Evolutionary conservation across 2,113 vertebrate species (phyloP), one percentile per base, ranked within the genome.

Genomic region (Caretta caretta): DNA sequence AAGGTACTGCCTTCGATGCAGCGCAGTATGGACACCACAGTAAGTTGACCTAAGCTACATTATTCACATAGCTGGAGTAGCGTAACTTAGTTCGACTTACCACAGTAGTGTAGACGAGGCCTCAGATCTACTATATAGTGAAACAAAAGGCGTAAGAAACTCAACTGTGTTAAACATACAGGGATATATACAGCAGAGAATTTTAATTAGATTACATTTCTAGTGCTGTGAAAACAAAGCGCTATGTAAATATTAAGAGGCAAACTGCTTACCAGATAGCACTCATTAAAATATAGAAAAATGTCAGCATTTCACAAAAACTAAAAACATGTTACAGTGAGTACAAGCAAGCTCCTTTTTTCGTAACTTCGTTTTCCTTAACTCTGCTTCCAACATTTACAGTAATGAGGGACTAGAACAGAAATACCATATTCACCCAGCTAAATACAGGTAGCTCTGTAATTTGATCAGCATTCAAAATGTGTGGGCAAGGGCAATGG

Each of bases 401-500:
- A 49, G 27, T 50, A 65, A 19, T n/a, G 86, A 65, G 46, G 82
- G 83, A 46, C 80, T 82, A 42, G 80, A 84, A 48, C 5, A 89
- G 90, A 88, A 96, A 90, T 51, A 80, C 57, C 87, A 80, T 95
- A 89, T 92, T 94, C 89, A 92, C 46, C 51, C 90, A 92, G 90
- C 72, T 92, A 35, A 92, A 84, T 82, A 83, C 65, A 95, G 89
- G 80, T 19, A 76, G 84, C 80, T 53, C 88, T 88, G 97, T 90
- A 98, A 98, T 51, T 6, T 48, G 90, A 98, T 92, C 92, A 92
- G 89, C 90, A 89, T 83, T 78, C 96, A 96, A 91, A 65, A 97
- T 8, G 59, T 54, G 56, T 35, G 84, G 93, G 72, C 57, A 83
- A 87, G 78, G 84, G 81, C 89, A 96, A 86, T 0, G 42, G 42